Conservation (phyloP, 2,797 vertebrate genomes). For the Tapera naevia region DNA sequence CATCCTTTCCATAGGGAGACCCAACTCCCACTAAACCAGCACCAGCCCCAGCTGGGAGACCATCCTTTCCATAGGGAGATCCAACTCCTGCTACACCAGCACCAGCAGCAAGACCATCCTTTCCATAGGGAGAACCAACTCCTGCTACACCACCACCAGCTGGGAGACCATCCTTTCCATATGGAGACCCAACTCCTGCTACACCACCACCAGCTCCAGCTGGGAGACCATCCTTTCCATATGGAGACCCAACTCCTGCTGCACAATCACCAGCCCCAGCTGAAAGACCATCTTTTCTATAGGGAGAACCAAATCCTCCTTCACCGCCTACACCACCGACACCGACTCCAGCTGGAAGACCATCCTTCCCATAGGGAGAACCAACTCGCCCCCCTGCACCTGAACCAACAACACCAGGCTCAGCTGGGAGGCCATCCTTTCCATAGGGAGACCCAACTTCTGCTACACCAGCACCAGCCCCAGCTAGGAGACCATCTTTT, state of each 20-base stretch:
- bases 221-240: background rate
- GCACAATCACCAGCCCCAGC: fast-evolving
- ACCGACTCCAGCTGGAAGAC: background rate
- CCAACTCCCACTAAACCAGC: fast-evolving
- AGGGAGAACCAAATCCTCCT: background rate
- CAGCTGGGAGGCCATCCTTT: background rate
- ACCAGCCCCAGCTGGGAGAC: background rate
- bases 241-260: background rate
- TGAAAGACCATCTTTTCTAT: background rate
- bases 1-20: fast-evolving
- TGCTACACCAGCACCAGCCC: fast-evolving
- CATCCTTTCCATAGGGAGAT: background rate
- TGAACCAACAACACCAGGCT: background rate
- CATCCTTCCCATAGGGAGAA: background rate
- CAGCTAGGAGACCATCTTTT: background rate
- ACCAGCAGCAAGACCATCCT: background rate
- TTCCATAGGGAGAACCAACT: fast-evolving
- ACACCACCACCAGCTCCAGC: background rate
- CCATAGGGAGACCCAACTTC: background rate
- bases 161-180: background rate
- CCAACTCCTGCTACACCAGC: background rate
- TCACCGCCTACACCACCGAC: background rate
- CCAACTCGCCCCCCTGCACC: background rate
- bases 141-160: background rate
- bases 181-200: background rate